Conservation (phyloP, 2,888 invertebrate species). For the Tridacna crocea region DNA sequence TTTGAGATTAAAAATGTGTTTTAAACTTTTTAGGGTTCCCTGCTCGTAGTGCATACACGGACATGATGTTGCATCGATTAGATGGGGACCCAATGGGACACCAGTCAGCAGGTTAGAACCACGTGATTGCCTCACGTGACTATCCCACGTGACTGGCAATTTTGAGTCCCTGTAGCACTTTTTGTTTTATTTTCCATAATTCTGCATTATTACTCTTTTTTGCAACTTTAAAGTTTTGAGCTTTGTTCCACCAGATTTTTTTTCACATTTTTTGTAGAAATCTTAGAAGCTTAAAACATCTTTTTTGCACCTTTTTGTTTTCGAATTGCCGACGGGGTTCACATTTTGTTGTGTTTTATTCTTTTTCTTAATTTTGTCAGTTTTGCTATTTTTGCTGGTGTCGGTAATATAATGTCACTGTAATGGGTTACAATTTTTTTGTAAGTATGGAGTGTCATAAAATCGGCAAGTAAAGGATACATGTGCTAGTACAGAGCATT, state of each 20-base stretch:
- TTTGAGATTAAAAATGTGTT: constrained; percentile 5
- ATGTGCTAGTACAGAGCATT: no score
- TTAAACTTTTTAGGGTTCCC: constrained; percentile 49
- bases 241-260: constrained; percentile 14
- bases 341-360: constrained; percentile 13
- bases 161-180: constrained; percentile 54
- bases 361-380: neutral
- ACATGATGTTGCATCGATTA: constrained; percentile 57
- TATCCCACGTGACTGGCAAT: constrained; percentile 39
- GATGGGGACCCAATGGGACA: constrained; percentile 58
- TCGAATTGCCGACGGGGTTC: constrained; percentile 2
- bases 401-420: neutral
- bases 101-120: constrained; percentile 61
- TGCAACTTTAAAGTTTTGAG: constrained; percentile 21
- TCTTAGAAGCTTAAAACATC: constrained; percentile 11
- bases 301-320: constrained; percentile 9
- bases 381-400: neutral
- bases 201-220: neutral
- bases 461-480: no score
- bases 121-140: constrained; percentile 22
- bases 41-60: constrained; percentile 46
- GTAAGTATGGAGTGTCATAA: neutral
- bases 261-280: constrained; percentile 25
- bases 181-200: constrained; percentile 23
- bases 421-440: neutral